A percentile compares a stretch with the other conserved stretches of the same genome.
Conservation (phyloP, 2,888 invertebrate genomes). For the Spialia ferax region DNA sequence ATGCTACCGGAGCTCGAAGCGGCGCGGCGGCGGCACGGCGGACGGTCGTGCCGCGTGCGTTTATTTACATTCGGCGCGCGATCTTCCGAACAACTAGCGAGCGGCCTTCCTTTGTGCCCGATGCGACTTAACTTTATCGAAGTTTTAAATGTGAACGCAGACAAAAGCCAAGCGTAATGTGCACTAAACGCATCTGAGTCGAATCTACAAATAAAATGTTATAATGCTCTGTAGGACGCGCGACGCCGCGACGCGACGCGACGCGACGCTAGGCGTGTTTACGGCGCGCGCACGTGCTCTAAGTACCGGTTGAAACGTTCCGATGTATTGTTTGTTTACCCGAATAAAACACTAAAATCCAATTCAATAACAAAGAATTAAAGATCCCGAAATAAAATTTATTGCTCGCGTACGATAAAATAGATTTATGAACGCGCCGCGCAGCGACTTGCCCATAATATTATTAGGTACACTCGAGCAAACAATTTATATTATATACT, state of each 20-base stretch:
- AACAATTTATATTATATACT: conserved; percentile 58
- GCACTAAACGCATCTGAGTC: conserved; percentile 65
- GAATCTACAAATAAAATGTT: conserved; percentile 81
- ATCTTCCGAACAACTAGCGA: conserved; percentile 73
- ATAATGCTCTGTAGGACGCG: conserved; percentile 71
- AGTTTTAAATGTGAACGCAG: conserved; percentile 83
- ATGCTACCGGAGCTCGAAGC: conserved; percentile 75
- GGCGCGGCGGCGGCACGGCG: too few relatives aligned
- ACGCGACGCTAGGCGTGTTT: conserved; percentile 69
- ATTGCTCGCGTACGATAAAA: conserved; percentile 85
- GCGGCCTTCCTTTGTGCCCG: conserved; percentile 81
- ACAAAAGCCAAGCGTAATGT: conserved; percentile 75
- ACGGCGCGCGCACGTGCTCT: conserved; percentile 78
- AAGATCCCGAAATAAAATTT: conserved; percentile 87
- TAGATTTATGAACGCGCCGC: conserved; percentile 83
- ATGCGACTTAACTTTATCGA: conserved; percentile 77
- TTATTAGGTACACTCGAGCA: conserved; percentile 73
- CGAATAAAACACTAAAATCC: conserved; percentile 87
- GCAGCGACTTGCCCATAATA: conserved; percentile 68
- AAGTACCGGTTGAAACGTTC: conserved; percentile 78
- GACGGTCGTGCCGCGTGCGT: conserved; percentile 58
- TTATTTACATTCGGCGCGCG: conserved; percentile 76
- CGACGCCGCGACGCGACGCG: conserved; percentile 67
- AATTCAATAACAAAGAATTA: conserved; percentile 87
- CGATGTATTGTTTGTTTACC: conserved; percentile 85